Evolutionary conservation across 2,113 vertebrate species (phyloP).

Genomic region (Cnemophilus loriae): DNA sequence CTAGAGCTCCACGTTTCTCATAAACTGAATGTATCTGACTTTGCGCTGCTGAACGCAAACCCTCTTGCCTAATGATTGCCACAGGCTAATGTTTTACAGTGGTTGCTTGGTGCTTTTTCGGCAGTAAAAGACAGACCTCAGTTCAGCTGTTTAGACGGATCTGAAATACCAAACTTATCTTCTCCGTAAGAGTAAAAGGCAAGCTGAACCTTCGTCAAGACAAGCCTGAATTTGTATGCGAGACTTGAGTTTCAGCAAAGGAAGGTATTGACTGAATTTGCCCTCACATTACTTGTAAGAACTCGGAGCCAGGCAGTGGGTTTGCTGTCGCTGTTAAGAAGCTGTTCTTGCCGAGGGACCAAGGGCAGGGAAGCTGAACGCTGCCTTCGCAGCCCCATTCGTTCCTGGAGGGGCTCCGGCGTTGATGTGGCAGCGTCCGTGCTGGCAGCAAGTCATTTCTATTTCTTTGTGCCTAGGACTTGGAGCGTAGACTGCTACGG

Average conservation of each 20-base stretch:
- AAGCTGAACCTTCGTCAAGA: not conserved
- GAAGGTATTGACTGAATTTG: not conserved
- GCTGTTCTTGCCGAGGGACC: not conserved
- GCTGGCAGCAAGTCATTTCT: not conserved
- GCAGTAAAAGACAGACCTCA: not conserved
- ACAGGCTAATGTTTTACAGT: not conserved
- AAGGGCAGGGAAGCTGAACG: rapidly evolving
- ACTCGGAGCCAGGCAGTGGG: not conserved
- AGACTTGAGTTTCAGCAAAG: not conserved
- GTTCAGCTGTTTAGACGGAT: not conserved
- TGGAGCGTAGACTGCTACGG: not conserved
- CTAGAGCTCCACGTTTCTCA: not conserved
- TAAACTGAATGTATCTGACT: not conserved
- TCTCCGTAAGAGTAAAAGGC: not conserved
- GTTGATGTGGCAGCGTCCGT: not conserved
- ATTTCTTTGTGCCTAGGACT: not conserved
- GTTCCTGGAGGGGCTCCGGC: not conserved
- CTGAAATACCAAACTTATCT: not conserved
- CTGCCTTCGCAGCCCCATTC: not conserved
- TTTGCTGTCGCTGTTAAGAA: not conserved
- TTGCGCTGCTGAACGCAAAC: not conserved
- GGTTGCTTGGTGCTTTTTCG: not conserved
- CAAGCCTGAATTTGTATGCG: not conserved
- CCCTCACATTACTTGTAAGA: rapidly evolving
- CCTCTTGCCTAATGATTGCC: not conserved